Base-by-base conservation (phyloP, 2,113 vertebrate species). In the Columbina picui region DNA sequence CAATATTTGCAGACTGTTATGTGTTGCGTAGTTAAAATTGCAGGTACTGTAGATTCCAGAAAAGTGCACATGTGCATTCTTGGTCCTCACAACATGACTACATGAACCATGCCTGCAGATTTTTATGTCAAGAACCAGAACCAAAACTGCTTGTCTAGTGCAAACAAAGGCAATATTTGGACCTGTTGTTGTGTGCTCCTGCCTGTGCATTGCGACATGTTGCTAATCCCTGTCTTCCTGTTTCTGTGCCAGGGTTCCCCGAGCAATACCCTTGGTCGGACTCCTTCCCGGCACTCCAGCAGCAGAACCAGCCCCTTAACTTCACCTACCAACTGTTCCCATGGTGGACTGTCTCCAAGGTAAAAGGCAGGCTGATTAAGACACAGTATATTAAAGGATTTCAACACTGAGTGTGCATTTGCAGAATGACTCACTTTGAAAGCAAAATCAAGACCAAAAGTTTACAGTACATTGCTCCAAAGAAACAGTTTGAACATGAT, bases 301-400 rank as follows among this genome's bases (percentile, higher is more conserved):
- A 99, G 99, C 97, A 98, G 99, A 95, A 99, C 99, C 84, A 99
- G 99, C 94, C 99, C 99, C 52, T 98, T 99, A 89, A 99, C 99
- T 83, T 99, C 99, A 52, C 99, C 99, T 11, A 99, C 99, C 79
- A 99, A 99, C 97, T 99, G 99, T 90, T 99, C 99, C 94, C 99
- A 99, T 19, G 99, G 99, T n/a, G 99, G 99, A 63, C 98, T 99
- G n/a, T 99, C 99, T 85, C 99, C 99, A 86, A 99, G 99, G 99
- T 99, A 99, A 97, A 68, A 61, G 55, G 70, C 73, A 76, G 77
- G 29, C 73, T 96, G 82, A 95, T 95, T 96, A 94, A 96, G 95
- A 32, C 63, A 79, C 63, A 97, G 93, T 82, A 82, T 60, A 34
- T 43, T 84, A 10, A 81, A 90, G 65, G 64, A 56, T 93, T 97